Evolutionary conservation across 2,113 vertebrate genomes (phyloP).

Genomic region (Rattus norvegicus): GRCr8 NC_086021.1:129069501-129070000

Average conservation of each 20-base stretch:
- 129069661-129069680: slow-evolving; percentile 1
- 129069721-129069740: too few relatives aligned
- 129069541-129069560: background rate
- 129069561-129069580: background rate
- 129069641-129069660: background rate
- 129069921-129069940: background rate
- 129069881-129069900: background rate
- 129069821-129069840: background rate
- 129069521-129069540: too few relatives aligned
- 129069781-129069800: background rate
- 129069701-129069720: background rate
- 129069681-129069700: background rate
- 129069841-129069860: background rate
- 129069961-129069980: slow-evolving; percentile 55
- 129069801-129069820: background rate
- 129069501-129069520: background rate
- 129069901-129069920: background rate
- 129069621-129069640: background rate
- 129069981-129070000: slow-evolving; percentile 70
- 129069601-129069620: background rate
- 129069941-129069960: background rate
- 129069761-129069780: background rate
- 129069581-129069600: background rate
- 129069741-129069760: background rate
- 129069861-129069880: background rate